phyloP scores from a whole-genome alignment of 2,113 vertebrate genomes.

The Hemiscyllium ocellatum region DNA sequence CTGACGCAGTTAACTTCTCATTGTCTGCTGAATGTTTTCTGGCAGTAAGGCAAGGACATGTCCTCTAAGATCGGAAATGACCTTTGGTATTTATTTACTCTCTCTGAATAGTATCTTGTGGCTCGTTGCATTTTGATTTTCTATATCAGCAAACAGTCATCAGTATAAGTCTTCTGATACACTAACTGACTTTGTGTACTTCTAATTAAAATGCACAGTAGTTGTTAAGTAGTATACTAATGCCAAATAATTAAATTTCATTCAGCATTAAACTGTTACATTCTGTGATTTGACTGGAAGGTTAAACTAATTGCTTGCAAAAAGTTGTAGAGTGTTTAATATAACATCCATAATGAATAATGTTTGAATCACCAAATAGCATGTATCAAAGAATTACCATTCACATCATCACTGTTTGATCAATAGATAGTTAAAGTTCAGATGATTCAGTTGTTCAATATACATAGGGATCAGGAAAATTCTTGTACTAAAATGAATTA shows the following conservation, averaged over 20 bases:
- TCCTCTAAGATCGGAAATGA: conserved; percentile 10
- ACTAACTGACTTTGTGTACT: neutral
- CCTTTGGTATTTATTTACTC: conserved; percentile 5
- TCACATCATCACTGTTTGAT: conserved; percentile 69
- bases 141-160: neutral
- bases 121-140: neutral
- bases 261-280: neutral
- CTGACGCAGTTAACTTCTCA: conserved; percentile 18
- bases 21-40: conserved; percentile 26
- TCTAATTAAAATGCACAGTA: conserved; percentile 19
- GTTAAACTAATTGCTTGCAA: conserved; percentile 20
- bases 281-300: conserved; percentile 22
- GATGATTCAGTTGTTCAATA: conserved; percentile 76
- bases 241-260: neutral
- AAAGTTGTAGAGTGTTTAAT: conserved; percentile 75
- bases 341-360: conserved; percentile 77
- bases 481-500: conserved; percentile 79
- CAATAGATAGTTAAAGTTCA: conserved; percentile 70
- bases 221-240: neutral
- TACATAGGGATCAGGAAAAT: conserved; percentile 72
- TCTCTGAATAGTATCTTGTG: neutral
- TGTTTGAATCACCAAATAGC: conserved; percentile 66
- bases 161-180: neutral
- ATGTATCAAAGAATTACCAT: conserved; percentile 77
- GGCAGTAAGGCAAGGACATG: conserved; percentile 8